Percentiles rank a stretch among this genome's conserved stretches.
phyloP scores from a whole-genome alignment of 2,113 vertebrate genomes.

The Gymnobelideus leadbeateri region DNA sequence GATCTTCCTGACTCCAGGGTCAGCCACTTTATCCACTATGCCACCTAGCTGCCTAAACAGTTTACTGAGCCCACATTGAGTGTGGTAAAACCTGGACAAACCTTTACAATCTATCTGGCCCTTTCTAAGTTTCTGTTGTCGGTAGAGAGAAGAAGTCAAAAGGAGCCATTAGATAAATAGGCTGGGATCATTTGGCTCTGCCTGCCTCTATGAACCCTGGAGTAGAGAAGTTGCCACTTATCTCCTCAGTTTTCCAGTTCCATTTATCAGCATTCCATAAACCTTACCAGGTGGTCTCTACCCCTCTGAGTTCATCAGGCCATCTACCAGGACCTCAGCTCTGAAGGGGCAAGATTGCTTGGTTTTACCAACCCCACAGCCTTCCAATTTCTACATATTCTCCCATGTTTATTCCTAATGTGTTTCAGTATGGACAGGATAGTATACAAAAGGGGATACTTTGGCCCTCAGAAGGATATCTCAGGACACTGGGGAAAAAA shows the following conservation, averaged over 20 bases:
- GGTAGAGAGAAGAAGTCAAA: constrained; percentile 24
- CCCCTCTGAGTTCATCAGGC: constrained; percentile 66
- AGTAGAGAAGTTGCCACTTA: constrained; percentile 58
- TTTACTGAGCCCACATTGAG: constrained; percentile 37
- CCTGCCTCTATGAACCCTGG: background rate
- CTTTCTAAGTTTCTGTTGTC: constrained; percentile 51
- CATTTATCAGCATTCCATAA: constrained; percentile 66
- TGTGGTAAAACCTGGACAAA: constrained; percentile 35
- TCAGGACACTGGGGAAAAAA: constrained; percentile 47
- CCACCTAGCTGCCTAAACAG: background rate
- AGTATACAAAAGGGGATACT: constrained; percentile 59
- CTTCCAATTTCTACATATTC: constrained; percentile 12
- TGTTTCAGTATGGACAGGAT: constrained; percentile 37
- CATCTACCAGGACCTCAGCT: constrained; percentile 52
- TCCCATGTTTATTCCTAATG: constrained; percentile 32
- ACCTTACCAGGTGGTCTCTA: constrained; percentile 59
- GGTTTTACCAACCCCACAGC: background rate
- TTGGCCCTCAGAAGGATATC: constrained; percentile 65
- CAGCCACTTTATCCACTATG: background rate
- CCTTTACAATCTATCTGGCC: background rate
- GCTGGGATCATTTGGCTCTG: constrained; percentile 30
- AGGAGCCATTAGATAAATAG: constrained; percentile 37
- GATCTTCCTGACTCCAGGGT: background rate
- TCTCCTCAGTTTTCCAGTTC: constrained; percentile 56
- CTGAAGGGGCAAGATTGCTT: background rate